Evolutionary conservation across 2,888 invertebrate species (phyloP).

Genomic region (Lypha dubia): DNA sequence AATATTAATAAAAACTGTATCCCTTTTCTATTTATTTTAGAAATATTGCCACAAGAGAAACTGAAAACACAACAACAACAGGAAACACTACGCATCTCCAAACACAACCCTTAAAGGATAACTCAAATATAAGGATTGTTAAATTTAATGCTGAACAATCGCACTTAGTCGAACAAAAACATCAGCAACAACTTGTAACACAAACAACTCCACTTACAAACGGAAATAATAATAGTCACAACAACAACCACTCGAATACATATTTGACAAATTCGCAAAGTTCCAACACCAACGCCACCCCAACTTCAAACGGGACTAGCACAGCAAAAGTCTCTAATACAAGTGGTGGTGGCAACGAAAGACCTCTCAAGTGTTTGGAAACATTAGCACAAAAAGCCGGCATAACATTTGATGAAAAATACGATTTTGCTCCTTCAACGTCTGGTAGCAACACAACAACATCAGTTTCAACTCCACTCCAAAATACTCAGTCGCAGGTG

Average conservation of each 20-base stretch:
- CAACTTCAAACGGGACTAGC: slow-evolving; percentile 35
- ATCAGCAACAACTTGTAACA: slow-evolving; percentile 80
- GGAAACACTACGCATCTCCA: slow-evolving; percentile 78
- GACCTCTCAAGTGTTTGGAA: slow-evolving; percentile 88
- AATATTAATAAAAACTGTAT: neutral
- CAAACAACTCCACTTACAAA: slow-evolving; percentile 81
- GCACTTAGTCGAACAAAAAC: slow-evolving; percentile 80
- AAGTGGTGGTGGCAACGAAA: slow-evolving; percentile 77
- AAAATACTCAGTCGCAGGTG: slow-evolving; percentile 55
- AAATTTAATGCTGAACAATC: slow-evolving; percentile 78
- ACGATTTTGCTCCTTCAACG: slow-evolving; percentile 86
- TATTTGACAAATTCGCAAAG: slow-evolving; percentile 67
- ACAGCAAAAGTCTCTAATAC: slow-evolving; percentile 24
- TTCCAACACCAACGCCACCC: slow-evolving; percentile 36
- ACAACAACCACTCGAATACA: slow-evolving; percentile 68
- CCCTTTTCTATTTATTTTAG: slow-evolving; percentile 12
- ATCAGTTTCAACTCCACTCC: slow-evolving; percentile 70
- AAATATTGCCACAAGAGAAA: slow-evolving; percentile 72
- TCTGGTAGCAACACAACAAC: slow-evolving; percentile 78
- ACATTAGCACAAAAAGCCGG: slow-evolving; percentile 90
- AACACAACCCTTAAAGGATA: slow-evolving; percentile 81
- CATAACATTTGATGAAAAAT: slow-evolving; percentile 89
- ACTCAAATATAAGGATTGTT: slow-evolving; percentile 81
- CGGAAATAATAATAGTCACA: slow-evolving; percentile 81
- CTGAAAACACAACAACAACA: slow-evolving; percentile 75